Evolutionary conservation across 2,113 vertebrate species (phyloP), one percentile per base, ranked within the genome.

Genomic region (Xerus inauris): DNA sequence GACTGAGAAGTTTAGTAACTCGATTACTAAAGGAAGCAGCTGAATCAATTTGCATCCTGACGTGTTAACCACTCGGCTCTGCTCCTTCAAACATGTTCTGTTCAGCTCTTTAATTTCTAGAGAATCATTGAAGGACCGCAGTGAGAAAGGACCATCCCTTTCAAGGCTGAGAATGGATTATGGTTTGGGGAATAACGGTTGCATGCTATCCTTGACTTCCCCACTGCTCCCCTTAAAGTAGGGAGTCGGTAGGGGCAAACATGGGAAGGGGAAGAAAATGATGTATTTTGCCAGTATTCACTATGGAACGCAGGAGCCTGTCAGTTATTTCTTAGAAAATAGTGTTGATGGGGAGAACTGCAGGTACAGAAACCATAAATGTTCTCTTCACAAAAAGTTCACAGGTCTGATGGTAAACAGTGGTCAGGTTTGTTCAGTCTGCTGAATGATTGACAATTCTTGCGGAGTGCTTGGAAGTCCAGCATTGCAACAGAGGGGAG

Each of bases 361-460:
- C 54, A 85, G 93, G 84, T n/a, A 38, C 40, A 19, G 64, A 75
- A 87, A 81, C 67, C 19, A 75, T 69, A 72, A 90, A 17, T n/a
- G 71, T 57, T 93, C 87, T 83, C 26, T n/a, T 69, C 40, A 35
- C 30, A 75, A 11, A 67, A 59, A 54, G 62, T 69, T 62, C 12
- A 6, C 85, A 57, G 69, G 87, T 94, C 73, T 62, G 76, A 87
- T 65, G 59, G 72, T 40, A 73, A 87, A 35, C 10, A 0, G 9
- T 38, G 54, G 77, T 20, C 59, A 75, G 87, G n/a, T 75, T 47
- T 82, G 30, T 81, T 94, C 54, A 76, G 89, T 79, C 76, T 89
- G 86, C 76, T 28, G 65, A 79, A 76, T 94, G 93, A 96, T 80
- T 96, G 83, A 76, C 65, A 69, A 71, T 93, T 94, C 93, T 38